Percentiles rank a stretch among this genome's conserved stretches.
Evolutionary conservation across 2,888 invertebrate genomes (phyloP).

Genomic region (Proisotoma minuta): DNA sequence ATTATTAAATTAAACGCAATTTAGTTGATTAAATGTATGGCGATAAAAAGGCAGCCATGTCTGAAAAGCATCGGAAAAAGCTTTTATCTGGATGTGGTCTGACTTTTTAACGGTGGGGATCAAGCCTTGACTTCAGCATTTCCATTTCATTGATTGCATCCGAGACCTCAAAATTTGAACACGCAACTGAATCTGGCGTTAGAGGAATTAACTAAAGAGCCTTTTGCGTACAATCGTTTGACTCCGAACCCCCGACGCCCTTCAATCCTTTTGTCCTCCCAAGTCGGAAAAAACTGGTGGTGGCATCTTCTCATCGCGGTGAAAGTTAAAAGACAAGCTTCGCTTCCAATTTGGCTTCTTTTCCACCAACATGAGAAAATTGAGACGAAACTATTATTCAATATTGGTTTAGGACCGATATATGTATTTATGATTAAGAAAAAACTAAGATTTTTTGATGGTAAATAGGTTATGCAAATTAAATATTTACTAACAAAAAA

Average conservation of each 20-base stretch:
- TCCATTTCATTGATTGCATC: neutral
- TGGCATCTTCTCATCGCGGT: neutral
- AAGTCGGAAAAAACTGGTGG: neutral
- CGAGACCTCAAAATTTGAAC: neutral
- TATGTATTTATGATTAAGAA: too few relatives aligned
- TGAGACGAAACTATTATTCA: too few relatives aligned
- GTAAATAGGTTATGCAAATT: too few relatives aligned
- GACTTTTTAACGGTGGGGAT: neutral
- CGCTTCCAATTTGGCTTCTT: too few relatives aligned
- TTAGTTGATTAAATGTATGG: too few relatives aligned
- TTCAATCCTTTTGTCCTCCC: constrained; percentile 1
- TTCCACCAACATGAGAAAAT: too few relatives aligned
- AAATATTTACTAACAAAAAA: too few relatives aligned
- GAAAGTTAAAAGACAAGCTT: too few relatives aligned
- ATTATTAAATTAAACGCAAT: too few relatives aligned
- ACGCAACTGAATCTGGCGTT: neutral
- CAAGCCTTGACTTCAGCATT: neutral
- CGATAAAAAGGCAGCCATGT: neutral
- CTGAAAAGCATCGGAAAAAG: neutral
- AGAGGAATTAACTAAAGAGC: neutral
- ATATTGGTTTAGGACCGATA: too few relatives aligned
- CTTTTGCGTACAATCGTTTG: neutral
- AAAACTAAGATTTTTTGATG: too few relatives aligned
- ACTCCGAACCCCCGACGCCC: neutral
- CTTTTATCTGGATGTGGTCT: neutral